Evolutionary conservation across 2,888 invertebrate species (phyloP).

Genomic region (Neoscelio sp.): DNA sequence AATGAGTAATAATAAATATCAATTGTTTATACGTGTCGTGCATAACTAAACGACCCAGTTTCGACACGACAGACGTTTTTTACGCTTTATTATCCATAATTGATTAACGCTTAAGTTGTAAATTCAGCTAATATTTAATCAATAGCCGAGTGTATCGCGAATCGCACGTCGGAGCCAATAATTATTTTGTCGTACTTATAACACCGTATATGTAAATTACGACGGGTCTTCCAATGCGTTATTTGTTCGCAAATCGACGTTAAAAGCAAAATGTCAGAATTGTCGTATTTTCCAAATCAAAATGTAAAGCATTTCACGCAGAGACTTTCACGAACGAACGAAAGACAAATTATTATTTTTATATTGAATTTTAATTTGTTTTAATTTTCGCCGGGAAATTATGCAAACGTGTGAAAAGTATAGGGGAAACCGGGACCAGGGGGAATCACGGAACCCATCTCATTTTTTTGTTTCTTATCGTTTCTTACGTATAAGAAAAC

Average conservation of each 20-base stretch:
- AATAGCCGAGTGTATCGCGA: too few species aligned
- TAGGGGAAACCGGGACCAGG: too few species aligned
- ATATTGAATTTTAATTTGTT: conserved; percentile 53
- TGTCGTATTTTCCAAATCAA: conserved; percentile 60
- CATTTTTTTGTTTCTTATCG: too few species aligned
- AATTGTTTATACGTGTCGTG: too few species aligned
- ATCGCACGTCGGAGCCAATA: conserved; percentile 2
- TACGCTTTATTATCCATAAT: conserved; percentile 20
- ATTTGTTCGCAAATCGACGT: conserved; percentile 38
- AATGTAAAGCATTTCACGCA: conserved; percentile 50
- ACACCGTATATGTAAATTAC: conserved; percentile 30
- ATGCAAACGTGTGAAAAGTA: conserved; percentile 39
- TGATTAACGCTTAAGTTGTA: conserved; percentile 19
- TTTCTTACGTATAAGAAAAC: too few species aligned
- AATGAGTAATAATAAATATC: too few species aligned
- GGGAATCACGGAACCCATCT: too few species aligned
- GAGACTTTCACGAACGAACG: conserved; percentile 29
- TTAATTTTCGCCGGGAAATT: conserved; percentile 36
- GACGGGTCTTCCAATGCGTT: conserved; percentile 59
- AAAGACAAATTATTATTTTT: conserved; percentile 57
- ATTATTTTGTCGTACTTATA: conserved; percentile 38
- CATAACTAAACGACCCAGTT: conserved; percentile 46
- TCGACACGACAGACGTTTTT: conserved; percentile 31
- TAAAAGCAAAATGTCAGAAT: conserved; percentile 12
- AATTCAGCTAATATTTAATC: conserved; percentile 10